Evolutionary conservation across 30 jellyfish, hydroid and myxozoan species (phyloP), one percentile per base, ranked within the genome.

Genomic region (Aurelia sp.): DNA sequence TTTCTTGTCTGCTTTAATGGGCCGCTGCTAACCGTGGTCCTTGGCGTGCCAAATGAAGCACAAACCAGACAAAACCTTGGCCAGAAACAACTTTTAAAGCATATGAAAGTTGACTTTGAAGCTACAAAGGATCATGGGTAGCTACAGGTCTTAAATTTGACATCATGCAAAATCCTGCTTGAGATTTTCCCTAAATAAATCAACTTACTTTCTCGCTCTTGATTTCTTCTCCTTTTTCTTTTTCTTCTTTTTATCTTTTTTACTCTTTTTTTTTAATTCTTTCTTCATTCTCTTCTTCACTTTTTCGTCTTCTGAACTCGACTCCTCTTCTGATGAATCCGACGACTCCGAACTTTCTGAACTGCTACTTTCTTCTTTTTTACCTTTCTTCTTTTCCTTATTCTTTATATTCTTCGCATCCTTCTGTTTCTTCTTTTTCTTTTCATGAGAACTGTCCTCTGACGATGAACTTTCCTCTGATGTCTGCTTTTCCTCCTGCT

Each of bases 301-400:
- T 44, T 44, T 18, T 18, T 64, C 75, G 21, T 64, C 75, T 21
- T 64, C 75, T 64, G 75, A 64, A 44, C 75, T 64, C 19, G 75
- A 64, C 35, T 64, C 75, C 18, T 64, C 75, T 8, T 7, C 55
- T 8, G 55, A 44, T 44, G 55, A 44, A 44, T 44, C 55, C 55
- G 55, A 8, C 3, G 55, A 44, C 8, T 44, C 55, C 15, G 55
- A 44, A 8, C 55, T 59, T 40, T 90, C 97, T 9, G 91, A 75
- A 22, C 83, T 93, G 58, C 90, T 71, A 18, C 91, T 80, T 44
- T 44, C 55, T 9, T 47, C 30, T 13, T 74, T 76, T 18, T 72
- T 41, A 35, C 51, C 48, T 44, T 80, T 90, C 60, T 72, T 79
- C 92, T 53, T 60, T 15, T 65, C 57, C 22, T 69, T 50, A 3